Evolutionary conservation across 2,113 vertebrate genomes (phyloP), one percentile per base, ranked within the genome.

Genomic region (Micronisus gabar): DNA sequence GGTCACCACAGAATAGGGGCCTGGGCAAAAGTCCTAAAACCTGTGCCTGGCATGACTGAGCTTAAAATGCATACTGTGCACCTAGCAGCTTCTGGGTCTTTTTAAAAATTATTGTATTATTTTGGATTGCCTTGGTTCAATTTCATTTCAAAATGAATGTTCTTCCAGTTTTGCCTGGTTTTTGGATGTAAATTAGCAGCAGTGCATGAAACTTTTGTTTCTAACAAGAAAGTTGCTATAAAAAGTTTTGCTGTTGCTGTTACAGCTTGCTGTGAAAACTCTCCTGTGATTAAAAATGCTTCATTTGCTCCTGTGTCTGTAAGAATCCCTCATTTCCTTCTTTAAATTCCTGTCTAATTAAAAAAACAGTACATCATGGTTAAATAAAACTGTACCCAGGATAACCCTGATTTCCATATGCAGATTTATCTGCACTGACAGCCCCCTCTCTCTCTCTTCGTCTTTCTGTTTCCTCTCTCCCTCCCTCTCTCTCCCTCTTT

Each of bases 371-470:
- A 98, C 98, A 98, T 98, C 97, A 97, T 98, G 98, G 98, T 99
- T 98, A 98, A 98, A 98, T 98, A 98, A 98, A 98, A 99, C 98
- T 99, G 98, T 98, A 98, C 98, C 98, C 98, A 98, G 98, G 98
- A 98, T 98, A 99, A 99, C 98, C 98, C 98, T 99, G 96, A 99
- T 99, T 99, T 99, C 99, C 99, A 99, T 99, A 99, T 99, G 99
- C 99, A 99, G 99, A 99, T 99, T 98, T 98, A 98, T 99, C 98
- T 99, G 98, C 98, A 98, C 98, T 98, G 98, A 99, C 98, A 98
- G 98, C 98, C 97, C 93, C 97, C 97, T 97, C 98, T 97, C 95
- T 73, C 80, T 96, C 95, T 97, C 96, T 82, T 62, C 93, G 94
- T 90, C 95, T 93, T 94, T 92, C 96, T 91, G 92, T 95, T 97